phyloP scores from a whole-genome alignment of 2,797 vertebrate species.

The Gymnocypris eckloni region DNA sequence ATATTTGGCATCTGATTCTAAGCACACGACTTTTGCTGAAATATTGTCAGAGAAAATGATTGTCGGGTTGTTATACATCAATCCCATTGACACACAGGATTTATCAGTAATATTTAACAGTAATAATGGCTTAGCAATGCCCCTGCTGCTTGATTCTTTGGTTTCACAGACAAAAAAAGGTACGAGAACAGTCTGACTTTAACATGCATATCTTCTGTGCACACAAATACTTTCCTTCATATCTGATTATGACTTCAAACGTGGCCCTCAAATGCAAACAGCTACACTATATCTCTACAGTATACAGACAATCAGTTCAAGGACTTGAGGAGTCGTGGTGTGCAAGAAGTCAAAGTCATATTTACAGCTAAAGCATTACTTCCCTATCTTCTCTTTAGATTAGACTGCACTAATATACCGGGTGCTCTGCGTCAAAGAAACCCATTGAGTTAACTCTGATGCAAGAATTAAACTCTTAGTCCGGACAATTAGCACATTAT shows the following conservation, averaged over 20 bases:
- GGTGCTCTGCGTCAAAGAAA: conserved; percentile 4
- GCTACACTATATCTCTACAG: background rate
- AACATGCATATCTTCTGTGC: background rate
- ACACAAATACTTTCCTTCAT: background rate
- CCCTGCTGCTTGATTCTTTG: background rate
- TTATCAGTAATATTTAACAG: background rate
- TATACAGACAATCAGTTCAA: background rate
- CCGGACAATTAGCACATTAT: conserved; percentile 28
- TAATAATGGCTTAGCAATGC: background rate
- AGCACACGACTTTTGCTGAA: background rate
- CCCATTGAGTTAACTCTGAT: background rate
- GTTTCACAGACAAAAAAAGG: background rate
- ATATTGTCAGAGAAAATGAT: background rate
- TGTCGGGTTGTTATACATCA: background rate
- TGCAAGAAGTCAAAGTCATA: background rate
- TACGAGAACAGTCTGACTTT: background rate
- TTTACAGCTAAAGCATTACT: background rate
- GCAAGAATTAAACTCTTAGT: background rate
- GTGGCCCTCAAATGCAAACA: background rate
- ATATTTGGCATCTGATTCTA: too few species aligned
- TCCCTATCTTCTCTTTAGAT: background rate
- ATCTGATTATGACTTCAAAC: background rate
- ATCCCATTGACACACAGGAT: background rate
- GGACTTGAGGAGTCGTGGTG: background rate
- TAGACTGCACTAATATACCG: background rate